Evolutionary conservation across 2,113 vertebrate species (phyloP), one percentile per base, ranked within the genome.

Genomic region (Mixornis gularis): DNA sequence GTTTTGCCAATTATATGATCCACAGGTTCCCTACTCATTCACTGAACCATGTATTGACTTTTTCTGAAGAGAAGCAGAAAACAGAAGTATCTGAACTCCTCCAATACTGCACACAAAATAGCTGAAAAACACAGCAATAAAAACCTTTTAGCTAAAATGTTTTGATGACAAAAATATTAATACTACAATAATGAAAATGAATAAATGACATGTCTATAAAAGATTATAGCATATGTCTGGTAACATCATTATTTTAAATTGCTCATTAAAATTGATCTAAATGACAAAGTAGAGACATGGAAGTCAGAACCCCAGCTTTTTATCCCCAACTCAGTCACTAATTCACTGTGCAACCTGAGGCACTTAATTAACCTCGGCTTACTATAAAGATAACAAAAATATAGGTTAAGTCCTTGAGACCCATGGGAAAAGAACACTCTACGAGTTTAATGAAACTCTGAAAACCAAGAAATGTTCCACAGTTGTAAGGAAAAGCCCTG

Each of bases 311-410:
- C 55, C 13, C 24, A 77, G 52, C 25, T 48, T 87, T 96, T 92
- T 85, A 79, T 91, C 60, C 43, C 79, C 3, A 2, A 40, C 51
- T 91, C 81, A 70, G 36, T 70, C 68, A 83, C 79, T 66, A 43
- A 89, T 92, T 90, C 87, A 92, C 26, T 55, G 55, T 72, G 59
- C 48, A 90, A 93, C 90, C 82, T 73, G 59, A 73, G 71, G 85
- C 92, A 87, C 27, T 93, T 90, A 91, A 96, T 93, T 95, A 95
- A 94, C 94, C 87, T 93, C 6, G 0, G 26, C 46, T 79, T 48
- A 76, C 58, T 87, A 89, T 34, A 69, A 89, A 94, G 95, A 95
- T 93, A 96, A 92, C 41, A 90, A 70, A 92, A 93, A 92, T 51
- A 69, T 15, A 92, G 53, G 83, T 76, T 86, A 95, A 89, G 74